Percentiles rank a stretch among this genome's conserved stretches.
Evolutionary conservation across 2,113 vertebrate species (phyloP).

Genomic region (Seriola rivoliana): DNA sequence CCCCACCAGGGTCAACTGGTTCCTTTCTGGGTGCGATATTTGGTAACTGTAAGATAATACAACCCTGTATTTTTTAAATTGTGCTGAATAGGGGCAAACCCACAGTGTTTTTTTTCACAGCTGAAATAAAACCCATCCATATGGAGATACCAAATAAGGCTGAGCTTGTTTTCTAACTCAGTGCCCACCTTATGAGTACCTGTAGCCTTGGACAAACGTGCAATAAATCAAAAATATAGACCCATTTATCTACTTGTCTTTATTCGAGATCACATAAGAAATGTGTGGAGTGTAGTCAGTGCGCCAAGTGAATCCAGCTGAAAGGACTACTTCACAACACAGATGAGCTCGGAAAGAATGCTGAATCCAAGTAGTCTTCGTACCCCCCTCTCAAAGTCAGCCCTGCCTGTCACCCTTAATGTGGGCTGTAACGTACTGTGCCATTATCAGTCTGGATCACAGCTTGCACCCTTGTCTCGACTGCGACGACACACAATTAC

Average conservation of each 20-base stretch:
- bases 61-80: not conserved
- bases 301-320: not conserved
- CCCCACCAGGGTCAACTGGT: not conserved
- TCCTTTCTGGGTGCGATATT: not conserved
- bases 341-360: not conserved
- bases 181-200: not conserved
- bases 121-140: not conserved
- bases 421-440: constrained; percentile 40
- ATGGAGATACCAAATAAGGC: not conserved
- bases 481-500: constrained; percentile 64
- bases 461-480: constrained; percentile 49
- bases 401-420: constrained; percentile 47
- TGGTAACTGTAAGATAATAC: not conserved
- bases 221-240: constrained; percentile 4
- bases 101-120: not conserved
- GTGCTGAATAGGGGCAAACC: not conserved
- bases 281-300: not conserved
- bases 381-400: not conserved
- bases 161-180: constrained; percentile 15
- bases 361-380: not conserved
- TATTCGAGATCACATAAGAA: not conserved
- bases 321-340: not conserved
- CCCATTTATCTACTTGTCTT: constrained; percentile 12
- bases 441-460: constrained; percentile 55
- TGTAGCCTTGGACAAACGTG: constrained; percentile 9